These are phyloP conservation scores for Dissostichus mawsoni DNA, from an alignment of 2,113 vertebrate genomes.

Conservation along the genomic window DNA sequence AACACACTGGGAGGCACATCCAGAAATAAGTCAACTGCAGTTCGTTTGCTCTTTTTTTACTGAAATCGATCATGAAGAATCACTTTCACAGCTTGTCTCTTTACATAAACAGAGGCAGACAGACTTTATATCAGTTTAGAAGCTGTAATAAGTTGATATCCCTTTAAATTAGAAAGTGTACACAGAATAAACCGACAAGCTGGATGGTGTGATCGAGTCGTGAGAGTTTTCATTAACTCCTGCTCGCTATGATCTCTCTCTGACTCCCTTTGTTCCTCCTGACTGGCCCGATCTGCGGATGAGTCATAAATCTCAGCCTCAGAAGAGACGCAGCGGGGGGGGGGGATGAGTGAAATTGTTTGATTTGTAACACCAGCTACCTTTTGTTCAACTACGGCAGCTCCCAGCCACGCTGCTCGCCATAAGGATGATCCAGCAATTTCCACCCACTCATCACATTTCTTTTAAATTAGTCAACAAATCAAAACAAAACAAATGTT, in stretches of 20 bases:
- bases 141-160: constrained; percentile 7
- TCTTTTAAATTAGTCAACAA: neutral
- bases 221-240: constrained; percentile 55
- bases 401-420: constrained; percentile 12
- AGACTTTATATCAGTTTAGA: constrained; percentile 6
- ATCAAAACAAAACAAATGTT: constrained; percentile 18
- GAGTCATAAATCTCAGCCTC: constrained; percentile 63
- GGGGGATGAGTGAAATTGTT: constrained; percentile 22
- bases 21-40: constrained; percentile 42
- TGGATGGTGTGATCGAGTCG: constrained; percentile 15
- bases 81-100: constrained; percentile 9
- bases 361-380: constrained; percentile 61
- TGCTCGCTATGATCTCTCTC: constrained; percentile 51
- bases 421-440: constrained; percentile 35
- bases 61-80: constrained; percentile 28
- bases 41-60: constrained; percentile 47
- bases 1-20: constrained; percentile 18
- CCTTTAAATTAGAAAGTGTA: neutral
- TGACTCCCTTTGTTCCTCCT: constrained; percentile 63
- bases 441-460: constrained; percentile 37
- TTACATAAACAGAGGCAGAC: constrained; percentile 11
- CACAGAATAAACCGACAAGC: constrained; percentile 8
- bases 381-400: constrained; percentile 49
- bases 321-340: constrained; percentile 40
- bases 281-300: constrained; percentile 57